Percentiles rank a stretch among this genome's conserved stretches.
phyloP scores from a whole-genome alignment of 2,888 invertebrate genomes.

The Tipula helvola region DNA sequence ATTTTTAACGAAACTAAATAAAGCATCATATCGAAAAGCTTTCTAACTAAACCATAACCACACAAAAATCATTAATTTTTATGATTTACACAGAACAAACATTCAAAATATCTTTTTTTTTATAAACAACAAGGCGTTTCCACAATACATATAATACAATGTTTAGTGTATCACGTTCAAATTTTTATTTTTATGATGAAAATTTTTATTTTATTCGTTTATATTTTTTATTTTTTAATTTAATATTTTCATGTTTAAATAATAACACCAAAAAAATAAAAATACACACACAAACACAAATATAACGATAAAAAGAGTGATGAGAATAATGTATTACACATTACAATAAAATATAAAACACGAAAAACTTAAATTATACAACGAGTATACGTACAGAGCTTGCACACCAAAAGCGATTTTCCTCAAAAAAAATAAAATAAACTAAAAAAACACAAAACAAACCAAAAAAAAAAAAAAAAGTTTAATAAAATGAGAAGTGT shows the following conservation, averaged over 20 bases:
- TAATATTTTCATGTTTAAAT: slow-evolving; percentile 10
- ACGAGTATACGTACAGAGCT: neutral
- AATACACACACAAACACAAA: neutral
- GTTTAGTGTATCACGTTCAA: neutral
- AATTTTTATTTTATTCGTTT: slow-evolving; percentile 4
- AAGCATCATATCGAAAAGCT: neutral
- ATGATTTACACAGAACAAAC: neutral
- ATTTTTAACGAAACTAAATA: neutral
- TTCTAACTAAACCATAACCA: neutral
- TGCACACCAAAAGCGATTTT: neutral
- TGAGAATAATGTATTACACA: slow-evolving; percentile 5
- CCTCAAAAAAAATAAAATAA: neutral
- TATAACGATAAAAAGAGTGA: neutral
- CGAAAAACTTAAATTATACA: neutral
- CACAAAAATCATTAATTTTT: neutral
- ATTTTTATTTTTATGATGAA: slow-evolving; percentile 7
- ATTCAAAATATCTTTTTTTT: neutral
- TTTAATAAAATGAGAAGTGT: neutral
- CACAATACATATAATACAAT: neutral
- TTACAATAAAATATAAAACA: neutral
- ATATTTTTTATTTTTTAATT: neutral
- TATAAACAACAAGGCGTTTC: neutral
- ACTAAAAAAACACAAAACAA: too few species aligned
- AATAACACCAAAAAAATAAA: neutral
- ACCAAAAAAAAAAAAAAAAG: neutral